Evolutionary conservation across 2,113 vertebrate genomes (phyloP).

Genomic region (Dipodomys stephensi): DNA sequence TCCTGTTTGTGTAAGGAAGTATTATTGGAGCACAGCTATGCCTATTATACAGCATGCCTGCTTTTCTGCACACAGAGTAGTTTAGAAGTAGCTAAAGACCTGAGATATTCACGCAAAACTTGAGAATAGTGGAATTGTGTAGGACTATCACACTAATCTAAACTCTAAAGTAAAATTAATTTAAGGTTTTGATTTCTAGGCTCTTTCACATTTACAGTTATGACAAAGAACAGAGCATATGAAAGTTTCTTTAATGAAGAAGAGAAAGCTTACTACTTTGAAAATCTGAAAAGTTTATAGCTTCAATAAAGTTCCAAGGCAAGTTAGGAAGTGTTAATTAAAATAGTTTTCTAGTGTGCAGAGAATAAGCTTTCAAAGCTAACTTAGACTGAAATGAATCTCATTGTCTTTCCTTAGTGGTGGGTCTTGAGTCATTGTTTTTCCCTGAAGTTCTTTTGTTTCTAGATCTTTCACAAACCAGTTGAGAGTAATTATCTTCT

Average conservation of each 20-base stretch:
- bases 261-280: constrained; percentile 32
- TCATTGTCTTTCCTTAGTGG: constrained; percentile 45
- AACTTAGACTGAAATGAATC: constrained; percentile 45
- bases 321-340: constrained; percentile 55
- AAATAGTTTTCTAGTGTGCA: constrained; percentile 60
- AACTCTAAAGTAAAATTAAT: neutral
- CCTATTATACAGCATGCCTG: neutral
- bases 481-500: constrained; percentile 51
- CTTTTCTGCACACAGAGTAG: neutral
- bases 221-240: neutral
- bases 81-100: neutral
- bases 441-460: constrained; percentile 65
- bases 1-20: neutral
- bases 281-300: constrained; percentile 29
- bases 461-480: constrained; percentile 57
- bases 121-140: neutral
- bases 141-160: neutral
- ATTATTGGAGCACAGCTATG: neutral
- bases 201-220: neutral
- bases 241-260: constrained; percentile 19
- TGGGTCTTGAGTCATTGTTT: constrained; percentile 27
- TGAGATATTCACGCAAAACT: neutral
- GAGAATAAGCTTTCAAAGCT: constrained; percentile 45
- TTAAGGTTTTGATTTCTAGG: constrained; percentile 4
- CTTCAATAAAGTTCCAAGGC: constrained; percentile 27